phyloP scores from a whole-genome alignment of 2,888 invertebrate genomes.

The Deroplatys truncata region DNA sequence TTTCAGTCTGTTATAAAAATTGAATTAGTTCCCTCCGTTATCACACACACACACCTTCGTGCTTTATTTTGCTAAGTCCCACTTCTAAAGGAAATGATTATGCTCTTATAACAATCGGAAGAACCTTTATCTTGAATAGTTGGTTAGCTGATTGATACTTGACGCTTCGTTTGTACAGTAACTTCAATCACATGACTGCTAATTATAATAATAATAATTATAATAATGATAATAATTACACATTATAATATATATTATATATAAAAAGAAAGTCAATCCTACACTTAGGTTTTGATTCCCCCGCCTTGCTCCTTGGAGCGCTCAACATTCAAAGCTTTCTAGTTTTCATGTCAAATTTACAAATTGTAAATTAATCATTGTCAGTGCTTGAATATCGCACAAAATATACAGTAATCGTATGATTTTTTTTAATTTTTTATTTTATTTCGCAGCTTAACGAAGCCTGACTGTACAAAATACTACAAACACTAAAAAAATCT shows the following conservation, averaged over 20 bases:
- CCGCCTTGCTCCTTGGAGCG: conserved; percentile 14
- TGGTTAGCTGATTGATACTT: not conserved
- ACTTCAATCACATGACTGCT: conserved; percentile 14
- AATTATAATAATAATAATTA: not conserved
- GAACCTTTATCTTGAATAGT: conserved; percentile 10
- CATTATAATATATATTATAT: conserved; percentile 23
- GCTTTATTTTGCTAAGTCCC: not conserved
- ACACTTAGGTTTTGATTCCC: conserved; percentile 19
- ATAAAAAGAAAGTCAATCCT: conserved; percentile 25
- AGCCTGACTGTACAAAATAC: conserved; percentile 44
- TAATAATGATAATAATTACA: conserved; percentile 12
- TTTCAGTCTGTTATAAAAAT: not conserved
- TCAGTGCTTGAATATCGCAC: conserved; percentile 23
- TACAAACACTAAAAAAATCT: conserved; percentile 43
- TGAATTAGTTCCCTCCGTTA: not conserved
- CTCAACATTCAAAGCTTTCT: conserved; percentile 32
- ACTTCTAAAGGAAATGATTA: not conserved
- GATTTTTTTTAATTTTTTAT: not conserved
- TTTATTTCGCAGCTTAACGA: conserved; percentile 16
- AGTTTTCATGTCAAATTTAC: conserved; percentile 30
- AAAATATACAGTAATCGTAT: conserved; percentile 29
- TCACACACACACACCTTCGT: not conserved
- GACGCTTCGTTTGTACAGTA: conserved; percentile 9
- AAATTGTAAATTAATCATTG: conserved; percentile 30
- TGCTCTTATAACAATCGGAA: conserved; percentile 27